Conservation (phyloP, 2,888 invertebrate species). For the Thyatira batis region DNA sequence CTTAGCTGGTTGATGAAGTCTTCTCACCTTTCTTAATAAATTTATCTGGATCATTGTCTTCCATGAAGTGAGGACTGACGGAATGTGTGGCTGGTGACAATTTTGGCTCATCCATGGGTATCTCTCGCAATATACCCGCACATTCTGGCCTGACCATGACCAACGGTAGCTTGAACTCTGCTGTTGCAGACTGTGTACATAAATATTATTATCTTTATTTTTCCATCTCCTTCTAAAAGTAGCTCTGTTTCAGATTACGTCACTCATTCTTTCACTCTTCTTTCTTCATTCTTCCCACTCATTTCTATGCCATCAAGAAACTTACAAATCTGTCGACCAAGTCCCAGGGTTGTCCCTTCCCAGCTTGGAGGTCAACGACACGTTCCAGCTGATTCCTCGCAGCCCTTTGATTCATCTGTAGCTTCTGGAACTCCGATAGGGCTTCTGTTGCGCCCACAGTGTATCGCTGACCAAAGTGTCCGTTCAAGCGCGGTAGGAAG, state of each 20-base stretch:
- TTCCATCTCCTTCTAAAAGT: neutral
- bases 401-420: constrained; percentile 82
- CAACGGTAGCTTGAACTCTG: constrained; percentile 87
- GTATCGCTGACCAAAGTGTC: constrained; percentile 87
- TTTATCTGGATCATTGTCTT: constrained; percentile 83
- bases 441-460: constrained; percentile 88
- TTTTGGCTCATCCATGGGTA: constrained; percentile 83
- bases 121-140: constrained; percentile 83
- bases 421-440: constrained; percentile 86
- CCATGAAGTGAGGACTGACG: constrained; percentile 86
- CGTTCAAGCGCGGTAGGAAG: constrained; percentile 85
- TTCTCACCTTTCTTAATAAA: constrained; percentile 84
- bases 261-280: constrained; percentile 35
- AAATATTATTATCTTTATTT: constrained; percentile 8
- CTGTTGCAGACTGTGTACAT: constrained; percentile 82
- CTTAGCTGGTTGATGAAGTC: neutral
- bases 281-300: constrained; percentile 34
- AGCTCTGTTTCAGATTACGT: constrained; percentile 7
- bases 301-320: constrained; percentile 25
- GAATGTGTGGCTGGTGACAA: constrained; percentile 82
- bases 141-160: constrained; percentile 86
- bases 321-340: constrained; percentile 84
- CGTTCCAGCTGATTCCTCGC: constrained; percentile 82
- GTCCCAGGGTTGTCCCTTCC: constrained; percentile 84
- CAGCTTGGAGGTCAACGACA: constrained; percentile 83